phyloP scores from a whole-genome alignment of 2,797 vertebrate genomes.

The Phaenicophaeus curvirostris region DNA sequence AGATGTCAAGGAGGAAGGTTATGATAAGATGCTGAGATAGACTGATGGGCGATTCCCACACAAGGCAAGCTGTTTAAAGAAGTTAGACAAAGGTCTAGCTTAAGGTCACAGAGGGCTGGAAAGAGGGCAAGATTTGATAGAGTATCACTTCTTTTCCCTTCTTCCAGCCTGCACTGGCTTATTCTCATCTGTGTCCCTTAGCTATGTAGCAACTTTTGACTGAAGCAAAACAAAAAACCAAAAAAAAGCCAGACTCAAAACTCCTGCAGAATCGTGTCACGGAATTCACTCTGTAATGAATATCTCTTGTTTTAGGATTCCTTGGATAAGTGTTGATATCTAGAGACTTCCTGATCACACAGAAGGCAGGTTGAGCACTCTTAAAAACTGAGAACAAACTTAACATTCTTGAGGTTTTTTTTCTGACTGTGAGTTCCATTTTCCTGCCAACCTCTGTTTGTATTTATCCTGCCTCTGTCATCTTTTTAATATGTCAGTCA shows the following conservation, averaged over 20 bases:
- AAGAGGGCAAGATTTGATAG: background rate
- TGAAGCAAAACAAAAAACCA: background rate
- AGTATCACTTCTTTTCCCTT: background rate
- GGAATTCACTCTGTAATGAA: background rate
- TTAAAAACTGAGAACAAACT: background rate
- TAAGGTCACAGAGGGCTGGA: background rate
- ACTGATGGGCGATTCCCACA: background rate
- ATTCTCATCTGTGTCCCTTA: background rate
- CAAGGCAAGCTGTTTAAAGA: background rate
- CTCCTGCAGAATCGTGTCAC: background rate
- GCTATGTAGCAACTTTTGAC: background rate
- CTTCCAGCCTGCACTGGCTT: background rate
- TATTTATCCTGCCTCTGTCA: background rate
- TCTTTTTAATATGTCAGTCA: background rate
- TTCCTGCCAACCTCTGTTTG: background rate
- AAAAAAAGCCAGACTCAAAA: background rate
- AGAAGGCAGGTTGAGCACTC: background rate
- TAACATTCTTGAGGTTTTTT: background rate
- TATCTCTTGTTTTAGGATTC: background rate
- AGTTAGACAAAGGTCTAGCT: background rate
- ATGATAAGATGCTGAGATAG: background rate
- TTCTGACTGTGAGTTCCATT: background rate
- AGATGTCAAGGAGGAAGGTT: background rate
- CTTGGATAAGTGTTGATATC: background rate
- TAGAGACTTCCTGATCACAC: background rate